These are phyloP conservation scores for Mormoops blainvillei DNA, from an alignment of 2,113 vertebrate genomes.

Conservation along the genomic window DNA sequence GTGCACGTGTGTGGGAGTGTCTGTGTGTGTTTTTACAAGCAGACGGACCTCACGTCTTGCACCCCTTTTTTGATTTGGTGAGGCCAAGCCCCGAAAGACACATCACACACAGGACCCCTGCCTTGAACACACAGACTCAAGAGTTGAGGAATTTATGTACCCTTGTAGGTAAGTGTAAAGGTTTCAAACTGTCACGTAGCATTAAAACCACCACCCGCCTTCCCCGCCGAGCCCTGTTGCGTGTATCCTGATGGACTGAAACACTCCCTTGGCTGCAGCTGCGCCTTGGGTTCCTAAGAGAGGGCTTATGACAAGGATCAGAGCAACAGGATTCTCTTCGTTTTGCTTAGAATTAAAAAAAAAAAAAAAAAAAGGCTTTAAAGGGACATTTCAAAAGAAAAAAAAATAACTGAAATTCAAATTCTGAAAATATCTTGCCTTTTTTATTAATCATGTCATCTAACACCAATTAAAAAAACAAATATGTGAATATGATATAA, in stretches of 20 bases:
- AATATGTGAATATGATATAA: constrained; percentile 83
- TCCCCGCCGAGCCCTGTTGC: neutral
- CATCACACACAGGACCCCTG: constrained; percentile 72
- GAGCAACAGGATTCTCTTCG: constrained; percentile 62
- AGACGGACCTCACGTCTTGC: constrained; percentile 75
- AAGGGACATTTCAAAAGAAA: constrained; percentile 70
- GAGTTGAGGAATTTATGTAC: constrained; percentile 59
- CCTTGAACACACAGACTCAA: constrained; percentile 66
- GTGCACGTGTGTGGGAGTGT: neutral
- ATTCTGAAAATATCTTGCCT: constrained; percentile 71
- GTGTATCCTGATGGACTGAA: constrained; percentile 58
- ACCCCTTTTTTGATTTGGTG: constrained; percentile 84
- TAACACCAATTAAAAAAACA: constrained; percentile 84
- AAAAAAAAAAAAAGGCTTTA: constrained; percentile 63
- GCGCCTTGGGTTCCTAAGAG: constrained; percentile 28
- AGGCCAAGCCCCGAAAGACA: constrained; percentile 82
- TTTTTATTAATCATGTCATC: constrained; percentile 74
- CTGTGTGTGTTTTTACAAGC: constrained; percentile 69
- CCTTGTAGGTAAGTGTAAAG: constrained; percentile 61
- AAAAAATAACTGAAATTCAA: constrained; percentile 69
- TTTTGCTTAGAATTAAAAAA: constrained; percentile 65
- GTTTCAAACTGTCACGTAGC: constrained; percentile 66
- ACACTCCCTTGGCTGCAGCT: constrained; percentile 36
- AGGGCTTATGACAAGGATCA: constrained; percentile 66
- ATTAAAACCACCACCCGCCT: neutral